phyloP scores from a whole-genome alignment of 2,113 vertebrate species.

The Alces alces region DNA sequence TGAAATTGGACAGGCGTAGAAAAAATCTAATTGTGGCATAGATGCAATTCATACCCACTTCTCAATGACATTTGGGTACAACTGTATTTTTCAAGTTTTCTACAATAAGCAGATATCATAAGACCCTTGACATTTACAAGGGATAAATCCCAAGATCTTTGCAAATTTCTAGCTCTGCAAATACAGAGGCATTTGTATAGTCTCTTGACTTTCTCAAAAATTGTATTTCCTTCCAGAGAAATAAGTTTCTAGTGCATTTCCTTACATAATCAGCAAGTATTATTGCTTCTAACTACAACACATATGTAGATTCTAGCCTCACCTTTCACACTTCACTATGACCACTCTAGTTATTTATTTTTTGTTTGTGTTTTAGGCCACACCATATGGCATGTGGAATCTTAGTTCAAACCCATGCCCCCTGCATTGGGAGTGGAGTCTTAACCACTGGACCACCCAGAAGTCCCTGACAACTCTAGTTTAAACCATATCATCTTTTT shows the following conservation, averaged over 20 bases:
- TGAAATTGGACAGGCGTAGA: background rate
- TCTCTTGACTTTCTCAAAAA: slow-evolving; percentile 67
- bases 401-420: background rate
- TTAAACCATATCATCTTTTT: background rate
- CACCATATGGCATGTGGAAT: background rate
- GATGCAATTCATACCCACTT: slow-evolving; percentile 41
- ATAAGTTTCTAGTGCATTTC: slow-evolving; percentile 3
- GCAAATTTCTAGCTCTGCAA: slow-evolving; percentile 66
- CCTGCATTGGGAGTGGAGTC: background rate
- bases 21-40: background rate
- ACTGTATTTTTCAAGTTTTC: slow-evolving; percentile 68
- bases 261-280: background rate
- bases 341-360: background rate
- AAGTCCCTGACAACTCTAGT: background rate
- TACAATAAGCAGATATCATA: slow-evolving; percentile 62
- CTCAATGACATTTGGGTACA: slow-evolving; percentile 67
- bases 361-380: background rate
- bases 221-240: slow-evolving; percentile 41
- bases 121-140: slow-evolving; percentile 72
- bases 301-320: background rate
- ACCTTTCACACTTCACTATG: background rate
- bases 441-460: background rate
- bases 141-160: slow-evolving; percentile 71
- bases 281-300: background rate
- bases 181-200: slow-evolving; percentile 54